A percentile compares a stretch with the other conserved stretches of the same genome.
phyloP scores from a whole-genome alignment of 2,797 vertebrate genomes.

The Falco columbarius region DNA sequence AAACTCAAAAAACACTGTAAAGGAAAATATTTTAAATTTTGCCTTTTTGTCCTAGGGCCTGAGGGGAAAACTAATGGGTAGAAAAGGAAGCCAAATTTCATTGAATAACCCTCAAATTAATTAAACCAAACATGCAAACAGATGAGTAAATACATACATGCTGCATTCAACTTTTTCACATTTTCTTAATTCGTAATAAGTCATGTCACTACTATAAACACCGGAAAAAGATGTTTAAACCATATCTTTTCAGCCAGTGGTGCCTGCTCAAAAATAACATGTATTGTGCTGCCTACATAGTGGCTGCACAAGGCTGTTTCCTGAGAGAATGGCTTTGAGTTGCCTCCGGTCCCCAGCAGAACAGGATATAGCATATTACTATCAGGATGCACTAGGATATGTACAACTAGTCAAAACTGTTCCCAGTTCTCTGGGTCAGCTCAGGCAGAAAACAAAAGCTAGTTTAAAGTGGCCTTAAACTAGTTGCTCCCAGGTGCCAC shows the following conservation, averaged over 20 bases:
- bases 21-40: background rate
- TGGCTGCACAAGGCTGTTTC: background rate
- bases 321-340: background rate
- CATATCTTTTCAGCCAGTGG: background rate
- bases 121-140: background rate
- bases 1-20: background rate
- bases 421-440: background rate
- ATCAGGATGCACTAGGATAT: background rate
- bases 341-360: background rate
- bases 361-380: background rate
- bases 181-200: background rate
- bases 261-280: background rate
- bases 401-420: background rate
- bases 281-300: background rate
- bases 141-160: background rate
- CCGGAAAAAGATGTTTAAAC: background rate
- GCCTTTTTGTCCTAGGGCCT: background rate
- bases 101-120: background rate
- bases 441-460: slow-evolving; percentile 1
- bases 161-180: background rate
- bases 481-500: background rate
- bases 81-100: background rate
- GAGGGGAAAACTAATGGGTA: background rate
- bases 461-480: background rate
- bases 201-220: background rate